phyloP scores from a whole-genome alignment of 2,888 invertebrate genomes.

The Polylopha cassiicola region DNA sequence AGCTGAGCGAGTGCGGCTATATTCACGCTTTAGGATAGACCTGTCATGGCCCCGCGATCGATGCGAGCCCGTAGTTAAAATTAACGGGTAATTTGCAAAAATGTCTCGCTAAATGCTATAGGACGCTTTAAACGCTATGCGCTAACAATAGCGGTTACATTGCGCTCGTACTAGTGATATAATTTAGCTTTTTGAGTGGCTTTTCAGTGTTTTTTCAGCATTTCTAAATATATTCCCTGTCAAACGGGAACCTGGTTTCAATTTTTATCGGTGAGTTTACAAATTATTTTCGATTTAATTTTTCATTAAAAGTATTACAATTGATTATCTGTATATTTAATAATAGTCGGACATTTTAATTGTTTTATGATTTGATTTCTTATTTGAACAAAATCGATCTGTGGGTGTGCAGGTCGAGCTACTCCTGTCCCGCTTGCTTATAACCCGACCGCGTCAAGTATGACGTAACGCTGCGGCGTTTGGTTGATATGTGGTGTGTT shows the following conservation, averaged over 20 bases:
- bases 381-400: slow-evolving; percentile 72
- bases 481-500: slow-evolving; percentile 40
- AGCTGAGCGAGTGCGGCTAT: slow-evolving; percentile 63
- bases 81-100: slow-evolving; percentile 65
- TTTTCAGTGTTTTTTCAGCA: slow-evolving; percentile 65
- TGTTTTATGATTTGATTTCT: no score
- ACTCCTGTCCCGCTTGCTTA: slow-evolving; percentile 48
- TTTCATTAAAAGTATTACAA: no score
- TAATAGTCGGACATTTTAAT: no score
- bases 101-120: slow-evolving; percentile 55
- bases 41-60: slow-evolving; percentile 75
- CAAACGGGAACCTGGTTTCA: slow-evolving; percentile 54
- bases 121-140: slow-evolving; percentile 36
- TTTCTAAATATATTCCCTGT: slow-evolving; percentile 71
- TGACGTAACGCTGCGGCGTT: slow-evolving; percentile 55
- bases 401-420: slow-evolving; percentile 65
- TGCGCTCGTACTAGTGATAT: slow-evolving; percentile 48
- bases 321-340: no score
- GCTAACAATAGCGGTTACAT: slow-evolving; percentile 37
- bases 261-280: slow-evolving; percentile 65
- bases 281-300: slow-evolving; percentile 37
- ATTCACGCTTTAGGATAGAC: slow-evolving; percentile 62
- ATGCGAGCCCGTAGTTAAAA: slow-evolving; percentile 57
- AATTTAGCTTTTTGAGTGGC: slow-evolving; percentile 52
- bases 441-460: slow-evolving; percentile 54